Percentiles rank a stretch among this genome's conserved stretches.
Conservation (phyloP, 2,888 invertebrate genomes). For the Odontomyia ornata region DNA sequence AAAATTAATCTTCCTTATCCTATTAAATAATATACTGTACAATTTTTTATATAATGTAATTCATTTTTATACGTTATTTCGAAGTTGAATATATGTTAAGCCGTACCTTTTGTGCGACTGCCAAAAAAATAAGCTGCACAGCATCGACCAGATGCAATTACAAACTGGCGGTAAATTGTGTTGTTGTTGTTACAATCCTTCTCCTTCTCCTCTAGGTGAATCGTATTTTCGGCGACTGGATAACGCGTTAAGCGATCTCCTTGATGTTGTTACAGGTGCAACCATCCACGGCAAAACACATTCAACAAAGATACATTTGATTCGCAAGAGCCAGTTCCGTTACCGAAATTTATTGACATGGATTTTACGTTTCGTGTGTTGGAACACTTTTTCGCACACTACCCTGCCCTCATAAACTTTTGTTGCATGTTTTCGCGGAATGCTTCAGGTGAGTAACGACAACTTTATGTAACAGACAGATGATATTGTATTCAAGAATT, state of each 20-base stretch:
- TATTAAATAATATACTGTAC: no score
- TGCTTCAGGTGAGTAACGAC: neutral
- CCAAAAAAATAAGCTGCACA: slow-evolving; percentile 24
- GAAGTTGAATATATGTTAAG: no score
- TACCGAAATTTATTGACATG: neutral
- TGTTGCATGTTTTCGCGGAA: neutral
- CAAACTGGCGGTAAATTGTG: neutral
- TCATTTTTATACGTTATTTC: no score
- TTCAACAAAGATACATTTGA: neutral
- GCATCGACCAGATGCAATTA: slow-evolving; percentile 33
- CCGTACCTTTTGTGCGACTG: slow-evolving; percentile 41
- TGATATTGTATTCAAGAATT: slow-evolving; percentile 37
- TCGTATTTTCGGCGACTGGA: neutral
- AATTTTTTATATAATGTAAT: no score
- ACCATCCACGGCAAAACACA: neutral
- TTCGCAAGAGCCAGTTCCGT: neutral
- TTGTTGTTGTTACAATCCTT: neutral
- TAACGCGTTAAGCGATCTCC: neutral
- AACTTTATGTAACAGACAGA: slow-evolving; percentile 24
- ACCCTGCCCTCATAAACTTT: neutral
- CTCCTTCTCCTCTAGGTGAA: neutral
- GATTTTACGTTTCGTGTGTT: neutral
- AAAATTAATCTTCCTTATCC: no score
- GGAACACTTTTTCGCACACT: neutral
- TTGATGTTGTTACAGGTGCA: slow-evolving; percentile 6